Evolutionary conservation across 2,888 invertebrate species (phyloP), one percentile per base, ranked within the genome.

Genomic region (Chrysina gloriosa): DNA sequence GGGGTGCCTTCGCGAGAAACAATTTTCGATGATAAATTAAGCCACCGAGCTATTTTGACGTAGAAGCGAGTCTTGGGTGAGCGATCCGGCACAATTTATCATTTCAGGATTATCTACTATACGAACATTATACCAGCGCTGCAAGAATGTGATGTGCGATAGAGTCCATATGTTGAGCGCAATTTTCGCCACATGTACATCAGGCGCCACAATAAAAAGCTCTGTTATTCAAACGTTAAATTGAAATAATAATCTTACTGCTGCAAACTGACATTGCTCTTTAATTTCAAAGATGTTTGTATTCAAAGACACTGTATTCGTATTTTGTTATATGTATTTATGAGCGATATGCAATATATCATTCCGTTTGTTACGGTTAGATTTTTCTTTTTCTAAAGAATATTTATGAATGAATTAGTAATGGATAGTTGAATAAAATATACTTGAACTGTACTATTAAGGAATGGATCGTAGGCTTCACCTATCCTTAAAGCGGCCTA

Each of bases 401-500:
- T 65, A 65, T 66, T 69, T 69, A 70, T 70, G 70, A 70, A 70
- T 70, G 70, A 70, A 70, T 68, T 70, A 63, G 66, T 58, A 70
- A 68, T 70, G 70, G 68, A 56, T 65, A 61, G 56, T 34, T 56
- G 65, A 56, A 66, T 66, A 66, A 54, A 69, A 70, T 68, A 69
- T 69, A 68, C 69, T 64, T 67, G 63, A 63, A 42, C 48, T 69
- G 48, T 69, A 72, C 71, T 70, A 69, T 72, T 72, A 71, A 67
- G 71, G 71, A 70, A 68, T 65, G 23, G 39, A 63, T 56, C 71
- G 74, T 74, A 71, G 74, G 74, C 58, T 71, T 70, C 36, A 68
- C 68, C 73, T 72, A 73, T 71, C 73, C 73, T 71, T 72, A 69
- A 47, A 39, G 29, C 73, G 45, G 70, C 74, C 74, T 70, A 74